Conservation (phyloP, 2,113 vertebrate species). For the Macrotis lagotis region DNA sequence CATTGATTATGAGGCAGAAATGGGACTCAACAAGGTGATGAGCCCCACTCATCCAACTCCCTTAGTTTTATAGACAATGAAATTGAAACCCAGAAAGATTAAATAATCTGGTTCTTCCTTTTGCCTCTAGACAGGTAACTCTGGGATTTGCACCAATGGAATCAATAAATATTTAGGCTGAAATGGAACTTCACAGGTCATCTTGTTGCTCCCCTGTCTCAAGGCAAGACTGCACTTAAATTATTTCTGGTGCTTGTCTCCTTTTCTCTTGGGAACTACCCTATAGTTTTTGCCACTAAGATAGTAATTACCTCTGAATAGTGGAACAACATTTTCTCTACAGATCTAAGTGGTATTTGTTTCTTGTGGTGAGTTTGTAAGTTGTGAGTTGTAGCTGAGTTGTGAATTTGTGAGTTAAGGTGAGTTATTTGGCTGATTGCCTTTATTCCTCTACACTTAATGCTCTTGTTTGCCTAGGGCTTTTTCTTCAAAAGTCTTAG, state of each 20-base stretch:
- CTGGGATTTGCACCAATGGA: not conserved
- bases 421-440: too few species aligned
- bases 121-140: not conserved
- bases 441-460: too few species aligned
- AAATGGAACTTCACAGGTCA: not conserved
- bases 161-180: not conserved
- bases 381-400: not conserved
- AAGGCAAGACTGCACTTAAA: constrained; percentile 24
- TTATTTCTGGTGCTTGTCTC: not conserved
- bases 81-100: not conserved
- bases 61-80: not conserved
- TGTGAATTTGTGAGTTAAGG: not conserved
- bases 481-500: too few species aligned
- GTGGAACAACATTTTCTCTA: not conserved
- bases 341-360: not conserved
- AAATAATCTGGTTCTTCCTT: not conserved
- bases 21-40: not conserved
- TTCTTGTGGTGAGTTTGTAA: not conserved
- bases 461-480: too few species aligned
- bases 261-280: not conserved
- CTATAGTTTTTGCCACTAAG: not conserved
- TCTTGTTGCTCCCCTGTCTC: constrained; percentile 19
- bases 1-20: not conserved
- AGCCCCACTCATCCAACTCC: not conserved
- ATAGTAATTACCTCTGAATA: not conserved